These are phyloP conservation scores for Simalia tracyae DNA, from an alignment of 2,797 vertebrate species.

Conservation along the genomic window DNA sequence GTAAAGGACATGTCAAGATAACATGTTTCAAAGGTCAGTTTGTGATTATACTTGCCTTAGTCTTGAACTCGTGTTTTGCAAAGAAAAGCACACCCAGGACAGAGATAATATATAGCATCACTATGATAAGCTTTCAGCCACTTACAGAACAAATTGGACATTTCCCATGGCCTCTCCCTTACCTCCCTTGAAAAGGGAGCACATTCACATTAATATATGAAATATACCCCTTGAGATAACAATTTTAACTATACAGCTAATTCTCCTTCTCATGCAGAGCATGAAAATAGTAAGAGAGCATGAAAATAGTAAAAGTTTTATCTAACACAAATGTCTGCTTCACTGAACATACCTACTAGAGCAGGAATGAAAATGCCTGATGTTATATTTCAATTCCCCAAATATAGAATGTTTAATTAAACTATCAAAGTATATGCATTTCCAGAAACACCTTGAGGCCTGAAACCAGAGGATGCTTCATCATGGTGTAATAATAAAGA, in stretches of 20 bases:
- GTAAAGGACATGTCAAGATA: constrained; percentile 21
- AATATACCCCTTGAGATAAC: neutral
- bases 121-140: constrained; percentile 28
- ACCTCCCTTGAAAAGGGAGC: neutral
- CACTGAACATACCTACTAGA: neutral
- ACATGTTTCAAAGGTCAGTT: constrained; percentile 58
- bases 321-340: neutral
- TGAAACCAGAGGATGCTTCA: neutral
- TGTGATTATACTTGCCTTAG: constrained; percentile 30
- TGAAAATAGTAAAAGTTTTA: neutral
- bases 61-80: neutral
- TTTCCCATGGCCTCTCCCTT: constrained; percentile 23
- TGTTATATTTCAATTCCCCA: neutral
- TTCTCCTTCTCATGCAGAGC: neutral
- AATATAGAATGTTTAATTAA: neutral
- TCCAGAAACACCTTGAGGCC: neutral
- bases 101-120: constrained; percentile 42
- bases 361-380: neutral
- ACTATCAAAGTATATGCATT: neutral
- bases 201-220: constrained; percentile 10
- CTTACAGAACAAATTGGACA: constrained; percentile 21
- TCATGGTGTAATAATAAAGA: neutral
- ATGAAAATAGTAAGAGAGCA: neutral
- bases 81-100: constrained; percentile 22
- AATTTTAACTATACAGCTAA: constrained; percentile 2